Conservation (phyloP, 2,797 vertebrate species). For the Pantherophis vulpinus region DNA sequence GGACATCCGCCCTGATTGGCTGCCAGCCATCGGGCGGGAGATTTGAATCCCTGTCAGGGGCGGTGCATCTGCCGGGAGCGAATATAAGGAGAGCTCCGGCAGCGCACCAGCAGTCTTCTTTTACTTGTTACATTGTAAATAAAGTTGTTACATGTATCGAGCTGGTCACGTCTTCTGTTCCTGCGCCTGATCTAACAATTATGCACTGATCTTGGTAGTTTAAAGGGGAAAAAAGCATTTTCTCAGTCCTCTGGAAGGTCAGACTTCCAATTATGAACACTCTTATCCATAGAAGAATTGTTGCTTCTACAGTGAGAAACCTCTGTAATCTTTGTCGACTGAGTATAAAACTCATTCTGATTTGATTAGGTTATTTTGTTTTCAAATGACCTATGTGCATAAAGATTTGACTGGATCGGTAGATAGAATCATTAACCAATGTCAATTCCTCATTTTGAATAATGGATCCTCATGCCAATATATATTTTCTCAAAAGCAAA, state of each 20-base stretch:
- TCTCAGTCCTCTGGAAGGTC: background rate
- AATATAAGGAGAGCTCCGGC: too few species aligned
- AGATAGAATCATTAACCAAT: background rate
- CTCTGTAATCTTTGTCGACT: background rate
- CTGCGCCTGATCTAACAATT: too few species aligned
- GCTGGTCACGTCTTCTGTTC: too few species aligned
- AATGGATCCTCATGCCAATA: background rate
- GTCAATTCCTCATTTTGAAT: background rate
- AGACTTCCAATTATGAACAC: background rate
- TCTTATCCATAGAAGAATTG: background rate
- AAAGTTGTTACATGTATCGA: too few species aligned
- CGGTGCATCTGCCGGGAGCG: too few species aligned
- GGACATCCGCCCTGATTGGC: too few species aligned
- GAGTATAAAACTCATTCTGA: background rate
- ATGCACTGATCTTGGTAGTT: background rate
- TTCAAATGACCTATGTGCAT: background rate
- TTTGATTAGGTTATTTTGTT: background rate
- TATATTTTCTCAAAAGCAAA: background rate
- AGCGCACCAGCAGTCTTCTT: too few species aligned
- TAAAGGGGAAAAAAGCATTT: background rate
- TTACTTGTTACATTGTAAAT: too few species aligned
- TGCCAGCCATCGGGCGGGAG: too few species aligned
- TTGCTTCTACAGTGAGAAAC: constrained; percentile 4
- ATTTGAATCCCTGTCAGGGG: too few species aligned
- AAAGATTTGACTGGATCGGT: background rate